Percentiles rank a stretch among this genome's conserved stretches.
phyloP scores from a whole-genome alignment of 2,888 invertebrate species.

The Peribatodes rhomboidaria region DNA sequence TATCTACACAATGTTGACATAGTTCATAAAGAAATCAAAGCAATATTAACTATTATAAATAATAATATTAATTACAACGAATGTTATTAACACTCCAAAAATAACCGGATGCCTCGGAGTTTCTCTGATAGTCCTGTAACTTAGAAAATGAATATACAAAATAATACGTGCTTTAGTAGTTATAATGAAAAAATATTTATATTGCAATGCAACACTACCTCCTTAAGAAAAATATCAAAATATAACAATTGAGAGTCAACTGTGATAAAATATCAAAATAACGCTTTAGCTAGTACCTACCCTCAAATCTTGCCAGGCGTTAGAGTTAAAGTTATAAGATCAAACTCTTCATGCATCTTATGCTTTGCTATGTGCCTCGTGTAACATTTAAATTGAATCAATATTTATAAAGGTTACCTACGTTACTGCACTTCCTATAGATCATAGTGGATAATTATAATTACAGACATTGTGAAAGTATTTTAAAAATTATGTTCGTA shows the following conservation, averaged over 20 bases:
- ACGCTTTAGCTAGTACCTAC: too few relatives aligned
- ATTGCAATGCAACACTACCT: not conserved
- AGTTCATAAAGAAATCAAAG: not conserved
- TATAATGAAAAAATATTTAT: not conserved
- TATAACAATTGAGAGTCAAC: too few relatives aligned
- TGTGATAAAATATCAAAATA: too few relatives aligned
- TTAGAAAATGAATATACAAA: too few relatives aligned
- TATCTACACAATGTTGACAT: not conserved
- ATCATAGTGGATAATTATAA: not conserved
- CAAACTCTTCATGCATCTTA: not conserved
- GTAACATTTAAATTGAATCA: not conserved
- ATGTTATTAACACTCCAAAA: too few relatives aligned
- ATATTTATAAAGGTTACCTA: not conserved
- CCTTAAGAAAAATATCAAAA: too few relatives aligned
- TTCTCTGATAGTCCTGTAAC: too few relatives aligned
- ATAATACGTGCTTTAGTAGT: too few relatives aligned
- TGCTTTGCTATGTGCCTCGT: not conserved
- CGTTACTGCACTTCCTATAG: not conserved
- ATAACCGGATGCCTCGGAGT: too few relatives aligned
- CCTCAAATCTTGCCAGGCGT: too few relatives aligned
- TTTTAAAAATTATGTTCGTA: not conserved
- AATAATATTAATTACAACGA: too few relatives aligned
- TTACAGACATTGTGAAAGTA: not conserved
- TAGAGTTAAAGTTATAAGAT: not conserved
- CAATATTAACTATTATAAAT: too few relatives aligned